phyloP scores from a whole-genome alignment of 1,140 invertebrate genomes.

The Hetaerina americana region DNA sequence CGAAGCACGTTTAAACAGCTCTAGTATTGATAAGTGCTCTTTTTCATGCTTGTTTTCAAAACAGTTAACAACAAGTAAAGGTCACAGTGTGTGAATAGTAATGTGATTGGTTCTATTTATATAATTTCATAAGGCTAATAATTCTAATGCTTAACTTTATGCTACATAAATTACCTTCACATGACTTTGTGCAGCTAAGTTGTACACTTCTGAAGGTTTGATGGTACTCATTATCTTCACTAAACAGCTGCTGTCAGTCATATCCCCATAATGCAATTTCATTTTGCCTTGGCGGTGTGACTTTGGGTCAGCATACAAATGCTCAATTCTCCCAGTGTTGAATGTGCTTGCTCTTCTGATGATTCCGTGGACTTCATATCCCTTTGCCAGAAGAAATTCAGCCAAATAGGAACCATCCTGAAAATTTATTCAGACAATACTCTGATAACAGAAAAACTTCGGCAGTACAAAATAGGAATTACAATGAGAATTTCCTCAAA shows the following conservation, averaged over 20 bases:
- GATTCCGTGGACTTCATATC: constrained; percentile 93
- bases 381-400: constrained; percentile 84
- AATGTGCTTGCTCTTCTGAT: constrained; percentile 91
- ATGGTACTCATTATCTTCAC: constrained; percentile 85
- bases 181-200: constrained; percentile 98
- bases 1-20: no score
- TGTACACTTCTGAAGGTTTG: constrained; percentile 92
- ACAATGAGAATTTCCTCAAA: no score
- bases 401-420: constrained; percentile 99
- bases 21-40: no score
- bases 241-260: constrained; percentile 95
- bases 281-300: constrained; percentile 73
- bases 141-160: neutral
- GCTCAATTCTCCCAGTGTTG: constrained; percentile 91
- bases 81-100: no score
- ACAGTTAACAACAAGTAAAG: no score
- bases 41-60: no score
- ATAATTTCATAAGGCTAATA: neutral
- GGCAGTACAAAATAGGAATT: no score
- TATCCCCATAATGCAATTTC: constrained; percentile 96
- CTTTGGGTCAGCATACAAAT: constrained; percentile 82
- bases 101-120: no score
- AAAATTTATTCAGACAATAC: constrained; percentile 12
- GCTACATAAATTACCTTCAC: constrained; percentile 70
- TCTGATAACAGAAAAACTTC: no score